Base-by-base conservation (phyloP, 1,140 invertebrate species). In the Brachionus angularis region DNA sequence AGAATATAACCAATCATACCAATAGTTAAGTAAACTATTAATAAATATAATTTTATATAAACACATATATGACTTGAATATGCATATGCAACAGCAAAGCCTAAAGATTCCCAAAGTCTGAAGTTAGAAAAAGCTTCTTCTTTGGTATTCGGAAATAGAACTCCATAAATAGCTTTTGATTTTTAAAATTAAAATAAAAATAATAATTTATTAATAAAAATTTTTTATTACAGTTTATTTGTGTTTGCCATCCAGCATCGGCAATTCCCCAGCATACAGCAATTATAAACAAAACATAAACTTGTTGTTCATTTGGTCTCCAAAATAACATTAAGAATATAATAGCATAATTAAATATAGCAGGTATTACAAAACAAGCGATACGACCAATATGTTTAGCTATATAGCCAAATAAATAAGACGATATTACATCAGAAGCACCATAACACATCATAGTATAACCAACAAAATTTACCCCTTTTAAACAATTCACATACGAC, bases 71-170 rank as follows among this genome's bases (percentile, higher is more conserved):
- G 87, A n/a, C 89, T 91, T 73, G 74, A 74, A 73, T 77, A 79
- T 1, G 89, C 89, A 77, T 92, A 96, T 5, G 91, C 90, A 10
- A 95, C 86, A 2, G 94, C 91, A 77, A 96, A 94, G 0, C 93
- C 93, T 14, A 88, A 84, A 18, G 89, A 91, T 81, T 96, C 93
- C 91, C 77, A 79, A 4, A 96, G 85, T 34, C 93, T 86, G 80
- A 91, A 96, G 81, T 95, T 96, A 71, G 92, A 93, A 84, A 96
- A 96, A 0, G 93, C 93, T 0, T 93, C 91, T 81, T 96, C 93
- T 76, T 93, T 90, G 81, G 92, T 90, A 34, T 89, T 85, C 72
- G 89, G 83, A 82, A 95, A 96, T 23, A 96, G 82, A 8, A 90
- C 88, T 18, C 93, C 91, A 78, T 95, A 95, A 33, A 42, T 14